Conservation (phyloP, 2,113 vertebrate species). For the Conger conger region DNA sequence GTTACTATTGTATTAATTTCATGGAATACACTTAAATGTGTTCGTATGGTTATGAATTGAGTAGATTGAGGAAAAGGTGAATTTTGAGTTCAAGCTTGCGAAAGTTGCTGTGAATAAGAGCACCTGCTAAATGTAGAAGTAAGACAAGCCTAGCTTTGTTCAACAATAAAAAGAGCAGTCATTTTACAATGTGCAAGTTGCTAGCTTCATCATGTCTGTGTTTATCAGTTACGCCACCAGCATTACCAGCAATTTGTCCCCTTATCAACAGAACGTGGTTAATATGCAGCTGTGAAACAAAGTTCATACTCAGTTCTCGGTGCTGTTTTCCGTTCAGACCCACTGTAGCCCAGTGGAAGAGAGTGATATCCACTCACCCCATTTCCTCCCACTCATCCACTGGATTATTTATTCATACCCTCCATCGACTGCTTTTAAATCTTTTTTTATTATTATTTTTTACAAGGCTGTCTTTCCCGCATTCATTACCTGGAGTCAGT, state of each 20-base stretch:
- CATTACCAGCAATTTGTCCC: too few species aligned
- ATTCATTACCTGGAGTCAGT: conserved; percentile 51
- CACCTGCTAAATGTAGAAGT: too few species aligned
- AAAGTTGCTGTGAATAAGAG: too few species aligned
- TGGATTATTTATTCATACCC: conserved; percentile 51
- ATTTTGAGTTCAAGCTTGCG: too few species aligned
- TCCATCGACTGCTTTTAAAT: conserved; percentile 49
- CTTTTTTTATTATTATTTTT: conserved; percentile 19
- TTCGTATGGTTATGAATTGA: too few species aligned
- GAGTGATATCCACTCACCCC: conserved; percentile 11
- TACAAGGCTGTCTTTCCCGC: conserved; percentile 44
- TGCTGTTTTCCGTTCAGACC: neutral
- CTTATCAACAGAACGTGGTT: too few species aligned
- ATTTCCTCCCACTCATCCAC: conserved; percentile 54
- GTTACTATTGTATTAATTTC: too few species aligned
- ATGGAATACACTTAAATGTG: too few species aligned
- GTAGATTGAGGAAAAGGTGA: too few species aligned
- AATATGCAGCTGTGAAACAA: neutral
- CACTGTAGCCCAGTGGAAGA: neutral
- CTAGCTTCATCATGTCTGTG: too few species aligned
- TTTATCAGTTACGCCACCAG: too few species aligned
- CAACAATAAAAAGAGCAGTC: neutral
- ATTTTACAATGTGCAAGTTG: too few species aligned
- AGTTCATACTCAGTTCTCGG: neutral
- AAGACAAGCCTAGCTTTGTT: neutral